Percentiles rank a stretch among this genome's conserved stretches.
phyloP scores from a whole-genome alignment of 2,113 vertebrate genomes.

The Pseudorhombus dupliciocellatus region DNA sequence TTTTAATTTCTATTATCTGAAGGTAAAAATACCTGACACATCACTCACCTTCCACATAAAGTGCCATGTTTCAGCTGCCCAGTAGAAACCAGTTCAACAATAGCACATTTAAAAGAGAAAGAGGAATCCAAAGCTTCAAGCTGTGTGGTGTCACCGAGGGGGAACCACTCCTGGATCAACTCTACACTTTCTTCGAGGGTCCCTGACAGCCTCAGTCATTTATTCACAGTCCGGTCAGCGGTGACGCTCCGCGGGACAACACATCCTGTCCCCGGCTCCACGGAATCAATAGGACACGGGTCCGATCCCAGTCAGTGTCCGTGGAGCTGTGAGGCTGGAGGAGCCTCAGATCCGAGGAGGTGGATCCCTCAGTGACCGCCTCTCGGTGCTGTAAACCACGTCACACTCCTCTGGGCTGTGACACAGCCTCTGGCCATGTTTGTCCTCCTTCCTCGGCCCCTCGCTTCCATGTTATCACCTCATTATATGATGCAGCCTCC shows the following conservation, averaged over 20 bases:
- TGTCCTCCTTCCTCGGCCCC: constrained; percentile 17
- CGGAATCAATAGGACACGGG: neutral
- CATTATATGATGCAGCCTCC: too few relatives aligned
- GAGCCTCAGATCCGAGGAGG: neutral
- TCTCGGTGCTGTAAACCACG: constrained; percentile 51
- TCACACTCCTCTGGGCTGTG: constrained; percentile 47
- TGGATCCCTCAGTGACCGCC: neutral
- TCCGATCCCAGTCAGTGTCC: neutral
- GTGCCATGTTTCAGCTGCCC: constrained; percentile 66
- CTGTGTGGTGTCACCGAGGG: neutral
- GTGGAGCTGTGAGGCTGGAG: too few relatives aligned
- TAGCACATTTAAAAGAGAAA: neutral
- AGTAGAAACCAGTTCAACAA: constrained; percentile 13
- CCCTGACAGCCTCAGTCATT: neutral
- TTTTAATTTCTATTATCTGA: too few relatives aligned
- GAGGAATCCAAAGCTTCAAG: constrained; percentile 5
- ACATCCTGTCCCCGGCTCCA: too few relatives aligned
- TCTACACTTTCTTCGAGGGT: neutral
- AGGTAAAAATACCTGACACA: neutral
- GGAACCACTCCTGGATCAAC: neutral
- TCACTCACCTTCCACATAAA: constrained; percentile 77
- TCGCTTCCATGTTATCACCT: neutral
- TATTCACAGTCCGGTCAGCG: neutral
- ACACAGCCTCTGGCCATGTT: constrained; percentile 35
- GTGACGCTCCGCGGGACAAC: neutral